These are phyloP conservation scores for Morelia viridis DNA, from an alignment of 2,797 vertebrate genomes.

Conservation along the genomic window DNA sequence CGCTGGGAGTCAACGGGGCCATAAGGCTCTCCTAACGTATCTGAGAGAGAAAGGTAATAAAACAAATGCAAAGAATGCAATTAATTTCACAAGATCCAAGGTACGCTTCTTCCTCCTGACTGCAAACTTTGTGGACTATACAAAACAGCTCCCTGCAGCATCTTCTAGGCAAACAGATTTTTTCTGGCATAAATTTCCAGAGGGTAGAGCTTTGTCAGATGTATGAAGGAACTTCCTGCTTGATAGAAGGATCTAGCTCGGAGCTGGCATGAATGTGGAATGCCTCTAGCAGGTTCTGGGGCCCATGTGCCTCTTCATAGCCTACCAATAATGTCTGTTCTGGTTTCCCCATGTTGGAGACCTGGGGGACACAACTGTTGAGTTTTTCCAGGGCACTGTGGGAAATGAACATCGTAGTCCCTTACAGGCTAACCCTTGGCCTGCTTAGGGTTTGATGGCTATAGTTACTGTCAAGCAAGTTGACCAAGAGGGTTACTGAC, in stretches of 20 bases:
- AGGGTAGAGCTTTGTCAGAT: not conserved
- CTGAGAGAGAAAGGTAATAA: not conserved
- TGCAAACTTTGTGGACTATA: not conserved
- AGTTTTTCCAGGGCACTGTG: not conserved
- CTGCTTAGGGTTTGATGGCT: not conserved
- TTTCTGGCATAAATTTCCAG: not conserved
- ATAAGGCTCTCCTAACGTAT: not conserved
- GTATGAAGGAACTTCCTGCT: not conserved
- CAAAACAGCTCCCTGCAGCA: not conserved
- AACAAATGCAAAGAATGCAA: not conserved
- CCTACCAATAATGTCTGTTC: not conserved
- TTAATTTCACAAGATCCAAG: not conserved
- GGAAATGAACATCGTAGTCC: not conserved
- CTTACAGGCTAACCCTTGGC: not conserved
- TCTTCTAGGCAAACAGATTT: not conserved
- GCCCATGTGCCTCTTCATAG: not conserved
- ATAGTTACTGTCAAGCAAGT: not conserved
- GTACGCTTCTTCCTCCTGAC: not conserved
- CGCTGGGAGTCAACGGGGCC: accelerated
- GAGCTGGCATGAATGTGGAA: too few relatives aligned
- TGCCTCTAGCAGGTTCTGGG: not conserved
- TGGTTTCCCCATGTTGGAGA: too few relatives aligned
- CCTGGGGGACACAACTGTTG: not conserved
- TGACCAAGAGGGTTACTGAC: not conserved
- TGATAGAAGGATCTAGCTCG: not conserved